Evolutionary conservation across 2,113 vertebrate species (phyloP).

Genomic region (Passer montanus): DNA sequence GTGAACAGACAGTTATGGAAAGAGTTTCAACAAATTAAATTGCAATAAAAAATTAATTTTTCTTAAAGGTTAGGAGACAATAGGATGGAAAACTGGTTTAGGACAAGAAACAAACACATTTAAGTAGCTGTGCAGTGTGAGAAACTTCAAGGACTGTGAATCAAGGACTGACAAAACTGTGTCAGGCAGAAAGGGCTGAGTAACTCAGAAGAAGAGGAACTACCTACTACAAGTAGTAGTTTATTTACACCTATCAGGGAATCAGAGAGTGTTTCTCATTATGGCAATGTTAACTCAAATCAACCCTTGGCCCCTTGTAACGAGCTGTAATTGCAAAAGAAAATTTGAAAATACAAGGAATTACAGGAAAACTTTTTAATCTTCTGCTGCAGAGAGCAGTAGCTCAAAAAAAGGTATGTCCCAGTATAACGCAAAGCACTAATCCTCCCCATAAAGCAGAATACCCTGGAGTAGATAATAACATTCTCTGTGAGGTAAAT

Average conservation of each 20-base stretch:
- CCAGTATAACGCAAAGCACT: neutral
- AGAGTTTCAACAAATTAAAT: neutral
- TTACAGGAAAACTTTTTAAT: neutral
- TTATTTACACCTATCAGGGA: neutral
- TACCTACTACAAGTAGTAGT: neutral
- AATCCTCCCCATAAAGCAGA: slow-evolving; percentile 7
- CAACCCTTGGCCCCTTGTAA: neutral
- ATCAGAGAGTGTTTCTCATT: neutral
- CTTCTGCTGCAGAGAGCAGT: neutral
- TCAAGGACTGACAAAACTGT: neutral
- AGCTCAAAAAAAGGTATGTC: neutral
- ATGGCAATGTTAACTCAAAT: neutral
- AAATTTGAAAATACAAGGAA: slow-evolving; percentile 4
- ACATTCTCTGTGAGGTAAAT: slow-evolving; percentile 6
- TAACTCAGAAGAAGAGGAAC: neutral
- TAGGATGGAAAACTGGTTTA: neutral
- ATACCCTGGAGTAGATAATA: slow-evolving; percentile 3
- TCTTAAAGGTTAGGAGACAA: neutral
- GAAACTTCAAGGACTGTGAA: neutral
- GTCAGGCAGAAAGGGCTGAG: neutral
- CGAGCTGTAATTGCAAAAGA: neutral
- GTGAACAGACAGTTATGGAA: neutral
- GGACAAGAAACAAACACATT: neutral
- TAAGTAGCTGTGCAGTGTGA: neutral
- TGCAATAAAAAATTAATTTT: neutral